Base-by-base conservation (phyloP, 2,113 vertebrate species). In the Callipepla squamata region DNA sequence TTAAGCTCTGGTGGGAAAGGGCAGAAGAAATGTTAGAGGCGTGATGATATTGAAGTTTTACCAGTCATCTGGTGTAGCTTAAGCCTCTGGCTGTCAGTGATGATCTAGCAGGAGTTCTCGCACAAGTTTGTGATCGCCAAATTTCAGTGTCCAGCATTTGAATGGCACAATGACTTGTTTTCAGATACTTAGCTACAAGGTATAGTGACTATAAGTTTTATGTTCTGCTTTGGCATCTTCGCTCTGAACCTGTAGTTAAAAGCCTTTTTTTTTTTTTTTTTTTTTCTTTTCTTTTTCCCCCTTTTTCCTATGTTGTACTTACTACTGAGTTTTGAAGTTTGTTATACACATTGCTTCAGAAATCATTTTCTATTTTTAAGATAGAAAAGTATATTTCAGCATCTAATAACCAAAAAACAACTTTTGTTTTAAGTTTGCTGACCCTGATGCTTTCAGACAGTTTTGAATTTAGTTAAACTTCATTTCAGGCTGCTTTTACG, bases 381-480 rank as follows among this genome's bases (percentile, higher is more conserved):
- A 73, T 89, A 61, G 83, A 74, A 67, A 68, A 74, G 8, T 30
- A 6, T 92, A 62, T 90, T 96, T 96, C 94, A 82, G 74, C 93
- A 80, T 94, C 81, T 96, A 91, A 80, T 66, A 96, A 89, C 67
- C 90, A 44, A 91, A 96, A 86, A 85, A 89, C 91, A 92, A 94
- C 80, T 96, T 89, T 94, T 91, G n/a, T 40, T 36, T 36, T 36
- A 95, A 97, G 91, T 47, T 81, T 93, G 66, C 85, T 85, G 69
- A 91, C 65, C 85, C 55, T 93, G 94, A 91, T 4, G 4, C 51
- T 93, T 94, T 67, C 63, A 93, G 68, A 90, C 89, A 78, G 85
- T 85, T 77, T 94, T 72, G 40, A 88, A 87, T 96, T 96, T 89
- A 96, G 90, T 96, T 93, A 87, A 83, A 87, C 95, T 97, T 97